Conservation (phyloP, 2,888 invertebrate species). For the Zeuzera pyrina region DNA sequence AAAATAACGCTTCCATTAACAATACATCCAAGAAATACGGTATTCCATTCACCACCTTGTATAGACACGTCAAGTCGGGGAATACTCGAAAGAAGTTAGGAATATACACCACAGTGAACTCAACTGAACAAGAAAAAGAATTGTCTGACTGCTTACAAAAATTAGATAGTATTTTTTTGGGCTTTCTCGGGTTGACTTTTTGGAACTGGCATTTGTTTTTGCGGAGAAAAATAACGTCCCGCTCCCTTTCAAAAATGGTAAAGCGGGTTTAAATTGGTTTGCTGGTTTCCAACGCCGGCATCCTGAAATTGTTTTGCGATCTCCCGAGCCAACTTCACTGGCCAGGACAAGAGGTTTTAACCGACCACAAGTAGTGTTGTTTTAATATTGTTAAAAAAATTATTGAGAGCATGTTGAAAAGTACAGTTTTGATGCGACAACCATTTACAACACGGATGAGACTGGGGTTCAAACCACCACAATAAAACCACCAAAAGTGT, state of each 20-base stretch:
- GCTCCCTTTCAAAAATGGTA: constrained; percentile 14
- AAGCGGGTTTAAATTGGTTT: constrained; percentile 16
- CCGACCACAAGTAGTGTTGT: constrained; percentile 11
- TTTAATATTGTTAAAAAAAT: constrained; percentile 6
- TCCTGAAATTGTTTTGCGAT: constrained; percentile 12
- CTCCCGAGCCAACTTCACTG: constrained; percentile 13
- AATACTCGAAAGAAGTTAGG: not conserved
- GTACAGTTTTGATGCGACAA: constrained; percentile 6
- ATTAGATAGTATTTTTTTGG: constrained; percentile 2
- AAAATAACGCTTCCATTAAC: not conserved
- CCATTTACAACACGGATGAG: constrained; percentile 12
- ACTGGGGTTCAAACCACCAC: constrained; percentile 11
- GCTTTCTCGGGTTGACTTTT: constrained; percentile 2
- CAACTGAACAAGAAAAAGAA: not conserved
- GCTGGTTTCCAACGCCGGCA: constrained; percentile 13
- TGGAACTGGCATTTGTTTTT: constrained; percentile 7
- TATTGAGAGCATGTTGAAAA: constrained; percentile 8
- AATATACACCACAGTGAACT: constrained; percentile 6
- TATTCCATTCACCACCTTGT: not conserved
- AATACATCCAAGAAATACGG: not conserved
- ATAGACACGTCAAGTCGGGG: not conserved
- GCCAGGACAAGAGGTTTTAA: constrained; percentile 14
- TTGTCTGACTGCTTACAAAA: not conserved
- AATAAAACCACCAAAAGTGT: constrained; percentile 14
- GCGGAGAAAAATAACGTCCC: constrained; percentile 12